Evolutionary conservation across 2,797 vertebrate genomes (phyloP), one percentile per base, ranked within the genome.

Genomic region (Coccyzus lansbergi): DNA sequence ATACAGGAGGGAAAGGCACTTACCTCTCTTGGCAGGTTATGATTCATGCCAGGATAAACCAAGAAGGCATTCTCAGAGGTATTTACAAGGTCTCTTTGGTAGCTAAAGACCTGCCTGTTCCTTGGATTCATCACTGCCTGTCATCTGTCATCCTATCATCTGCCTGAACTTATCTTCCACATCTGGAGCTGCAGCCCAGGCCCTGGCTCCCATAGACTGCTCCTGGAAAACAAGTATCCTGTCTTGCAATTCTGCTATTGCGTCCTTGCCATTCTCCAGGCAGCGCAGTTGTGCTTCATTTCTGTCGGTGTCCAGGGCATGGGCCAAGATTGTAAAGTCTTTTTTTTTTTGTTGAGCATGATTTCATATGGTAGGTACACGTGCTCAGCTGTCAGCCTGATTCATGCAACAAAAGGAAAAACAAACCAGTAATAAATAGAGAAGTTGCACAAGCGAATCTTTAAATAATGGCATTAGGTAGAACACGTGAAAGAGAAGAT

Each of bases 371-470:
- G 76, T 79, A 93, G 70, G 77, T 93, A 96, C 95, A 94, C 12
- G 46, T 94, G 92, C 90, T 83, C 36, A 86, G 90, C 94, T 93
- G 90, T 94, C 93, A 94, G 93, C 94, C 82, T 72, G 63, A 58
- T 88, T 88, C 88, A 92, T 86, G 93, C 94, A 93, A 88, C 86
- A 94, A 95, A 94, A 94, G 94, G 89, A 46, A 94, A 94, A 96
- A 25, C 90, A 93, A 95, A 76, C 22, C 51, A 56, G 79, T 25
- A 83, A 88, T 74, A 93, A 95, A 94, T 63, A 81, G 89, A 72
- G 83, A 86, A 95, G 65, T 96, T 92, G 82, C 94, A 70, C 81
- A 95, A 96, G 65, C 55, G 65, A 33, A 7, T 40, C 89, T 89
- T 91, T 83, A 64, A 92, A 83, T 96, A 76, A 92, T 83, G 79